Evolutionary conservation across 2,888 invertebrate species (phyloP), one percentile per base, ranked within the genome.

Genomic region (Cecidostiba fungosa): DNA sequence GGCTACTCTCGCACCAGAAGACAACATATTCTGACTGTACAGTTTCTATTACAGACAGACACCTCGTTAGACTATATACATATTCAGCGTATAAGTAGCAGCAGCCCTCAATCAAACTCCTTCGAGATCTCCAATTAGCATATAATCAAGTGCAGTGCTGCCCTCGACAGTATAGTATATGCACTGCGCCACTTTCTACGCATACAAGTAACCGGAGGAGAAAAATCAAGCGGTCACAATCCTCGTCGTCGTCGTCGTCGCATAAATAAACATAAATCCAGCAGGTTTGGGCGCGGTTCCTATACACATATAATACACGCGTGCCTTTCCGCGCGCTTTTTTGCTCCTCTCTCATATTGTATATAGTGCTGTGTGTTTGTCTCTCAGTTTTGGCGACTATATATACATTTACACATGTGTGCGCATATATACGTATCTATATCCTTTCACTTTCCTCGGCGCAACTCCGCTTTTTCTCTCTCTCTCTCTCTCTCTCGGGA

Each of bases 401-500:
- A n/a, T n/a, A n/a, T n/a, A n/a, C n/a, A n/a, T n/a, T n/a, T n/a
- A n/a, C n/a, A n/a, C n/a, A n/a, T n/a, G n/a, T n/a, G 6, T 23
- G 54, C 54, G 54, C 16, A 8, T n/a, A 54, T 59, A 2, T 59
- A 59, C 54, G 4, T 54, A 54, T 84, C 88, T 78, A 84, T 85
- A 14, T 8, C 73, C 62, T 80, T 80, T 80, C 72, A 70, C 80
- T 80, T 80, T 80, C 50, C 62, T 47, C 80, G 32, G 54, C 54
- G 16, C 14, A 5, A 36, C 50, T 12, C 10, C n/a, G 29, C 82
- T 85, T 84, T 70, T 70, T 39, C n/a, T n/a, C n/a, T n/a, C n/a
- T n/a, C n/a, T n/a, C n/a, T n/a, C n/a, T n/a, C n/a, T n/a, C n/a
- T n/a, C 70, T 10, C 12, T 72, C 39, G 39, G 72, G 39, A 72